These are phyloP conservation scores for Zygogramma bicolorata DNA, from an alignment of 2,888 invertebrate species.

Conservation along the genomic window DNA sequence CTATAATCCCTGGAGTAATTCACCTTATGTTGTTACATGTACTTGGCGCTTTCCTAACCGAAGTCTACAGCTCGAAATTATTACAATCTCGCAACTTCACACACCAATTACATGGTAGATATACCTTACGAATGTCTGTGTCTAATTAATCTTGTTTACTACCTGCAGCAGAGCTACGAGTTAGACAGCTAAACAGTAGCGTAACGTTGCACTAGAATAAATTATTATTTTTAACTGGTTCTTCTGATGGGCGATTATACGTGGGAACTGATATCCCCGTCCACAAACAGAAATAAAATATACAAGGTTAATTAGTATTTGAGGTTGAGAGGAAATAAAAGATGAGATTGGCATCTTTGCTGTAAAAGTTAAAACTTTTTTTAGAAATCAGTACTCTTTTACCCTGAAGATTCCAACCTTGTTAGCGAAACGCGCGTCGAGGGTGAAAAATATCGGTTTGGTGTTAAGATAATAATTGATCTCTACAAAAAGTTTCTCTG, in stretches of 20 bases:
- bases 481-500: too few relatives aligned
- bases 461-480: too few relatives aligned
- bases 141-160: conserved; percentile 9
- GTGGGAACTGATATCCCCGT: not conserved
- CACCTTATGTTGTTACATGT: not conserved
- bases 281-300: not conserved
- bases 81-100: not conserved
- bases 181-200: conserved; percentile 1
- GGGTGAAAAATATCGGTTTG: too few relatives aligned
- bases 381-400: too few relatives aligned
- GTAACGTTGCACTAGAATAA: not conserved
- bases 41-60: not conserved
- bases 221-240: not conserved
- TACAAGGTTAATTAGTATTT: not conserved
- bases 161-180: not conserved
- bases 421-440: too few relatives aligned
- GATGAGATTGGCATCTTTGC: too few relatives aligned
- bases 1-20: too few relatives aligned
- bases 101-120: conserved; percentile 12
- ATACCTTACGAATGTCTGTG: conserved; percentile 9
- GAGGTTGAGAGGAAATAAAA: not conserved
- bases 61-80: not conserved
- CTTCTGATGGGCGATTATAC: not conserved
- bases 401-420: too few relatives aligned
- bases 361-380: too few relatives aligned